Conservation (phyloP, 2,113 vertebrate species). For the Cyanoramphus novaezelandiae region DNA sequence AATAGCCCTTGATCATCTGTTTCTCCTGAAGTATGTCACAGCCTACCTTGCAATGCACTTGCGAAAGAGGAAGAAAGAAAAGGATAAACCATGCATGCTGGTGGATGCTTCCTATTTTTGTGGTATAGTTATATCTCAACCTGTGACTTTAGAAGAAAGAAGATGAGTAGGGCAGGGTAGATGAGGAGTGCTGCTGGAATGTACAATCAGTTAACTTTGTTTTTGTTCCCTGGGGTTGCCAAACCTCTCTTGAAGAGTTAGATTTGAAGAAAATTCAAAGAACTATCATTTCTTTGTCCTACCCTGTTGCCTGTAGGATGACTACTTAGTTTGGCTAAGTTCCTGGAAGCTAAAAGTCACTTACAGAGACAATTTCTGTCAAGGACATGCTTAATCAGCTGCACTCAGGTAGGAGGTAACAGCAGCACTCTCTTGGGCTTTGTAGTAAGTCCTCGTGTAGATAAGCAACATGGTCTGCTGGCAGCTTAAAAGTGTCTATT, state of each 20-base stretch:
- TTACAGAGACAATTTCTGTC: slow-evolving; percentile 22
- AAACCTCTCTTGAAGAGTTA: slow-evolving; percentile 10
- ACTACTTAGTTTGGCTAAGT: slow-evolving; percentile 42
- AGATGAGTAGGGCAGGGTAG: neutral
- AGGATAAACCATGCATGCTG: neutral
- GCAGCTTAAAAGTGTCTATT: slow-evolving; percentile 44
- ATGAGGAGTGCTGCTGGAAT: neutral
- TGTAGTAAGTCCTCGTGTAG: slow-evolving; percentile 48
- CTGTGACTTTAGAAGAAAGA: neutral
- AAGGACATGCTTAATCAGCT: slow-evolving; percentile 54
- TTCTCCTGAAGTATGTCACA: neutral
- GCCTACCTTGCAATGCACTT: neutral
- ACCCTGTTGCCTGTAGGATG: slow-evolving; percentile 8
- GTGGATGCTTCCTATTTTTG: neutral
- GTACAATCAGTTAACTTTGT: neutral
- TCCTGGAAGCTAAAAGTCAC: slow-evolving; percentile 48
- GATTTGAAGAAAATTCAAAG: slow-evolving; percentile 52
- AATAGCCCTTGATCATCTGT: neutral
- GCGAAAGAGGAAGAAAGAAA: neutral
- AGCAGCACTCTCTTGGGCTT: slow-evolving; percentile 52
- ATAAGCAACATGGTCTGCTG: slow-evolving; percentile 33
- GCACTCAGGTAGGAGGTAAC: slow-evolving; percentile 32
- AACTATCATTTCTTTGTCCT: slow-evolving; percentile 10
- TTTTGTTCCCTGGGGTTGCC: slow-evolving; percentile 16
- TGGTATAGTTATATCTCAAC: neutral